phyloP scores from a whole-genome alignment of 2,113 vertebrate genomes.

The Maccullochella peelii region DNA sequence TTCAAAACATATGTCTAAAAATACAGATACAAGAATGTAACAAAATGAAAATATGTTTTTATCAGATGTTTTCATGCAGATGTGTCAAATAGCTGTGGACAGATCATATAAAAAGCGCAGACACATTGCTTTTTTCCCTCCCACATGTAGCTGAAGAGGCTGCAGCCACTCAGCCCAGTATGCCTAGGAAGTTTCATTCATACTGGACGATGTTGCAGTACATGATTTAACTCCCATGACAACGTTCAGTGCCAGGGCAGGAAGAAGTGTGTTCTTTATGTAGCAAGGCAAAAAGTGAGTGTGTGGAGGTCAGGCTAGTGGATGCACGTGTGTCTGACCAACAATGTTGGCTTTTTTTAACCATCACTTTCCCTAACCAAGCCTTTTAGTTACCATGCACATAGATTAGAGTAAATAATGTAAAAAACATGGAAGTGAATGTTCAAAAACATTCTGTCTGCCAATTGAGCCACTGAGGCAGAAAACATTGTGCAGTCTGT shows the following conservation, averaged over 20 bases:
- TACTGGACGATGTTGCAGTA: not conserved
- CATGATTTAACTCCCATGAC: constrained; percentile 3
- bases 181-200: not conserved
- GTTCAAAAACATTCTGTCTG: constrained; percentile 2
- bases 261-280: not conserved
- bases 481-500: constrained; percentile 28
- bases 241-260: not conserved
- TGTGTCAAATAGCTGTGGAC: not conserved
- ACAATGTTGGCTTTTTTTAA: not conserved
- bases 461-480: constrained; percentile 25
- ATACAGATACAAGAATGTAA: not conserved
- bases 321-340: not conserved
- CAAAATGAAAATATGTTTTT: not conserved
- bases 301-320: not conserved
- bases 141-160: not conserved
- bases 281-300: not conserved
- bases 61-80: not conserved
- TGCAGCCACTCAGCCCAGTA: not conserved
- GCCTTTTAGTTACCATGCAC: not conserved
- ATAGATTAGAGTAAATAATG: not conserved
- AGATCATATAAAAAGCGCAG: not conserved
- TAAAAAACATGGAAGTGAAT: not conserved
- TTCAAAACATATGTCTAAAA: not conserved
- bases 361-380: not conserved
- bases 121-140: not conserved